Evolutionary conservation across 2,797 vertebrate species (phyloP), one percentile per base, ranked within the genome.

Genomic region (Champsocephalus esox): DNA sequence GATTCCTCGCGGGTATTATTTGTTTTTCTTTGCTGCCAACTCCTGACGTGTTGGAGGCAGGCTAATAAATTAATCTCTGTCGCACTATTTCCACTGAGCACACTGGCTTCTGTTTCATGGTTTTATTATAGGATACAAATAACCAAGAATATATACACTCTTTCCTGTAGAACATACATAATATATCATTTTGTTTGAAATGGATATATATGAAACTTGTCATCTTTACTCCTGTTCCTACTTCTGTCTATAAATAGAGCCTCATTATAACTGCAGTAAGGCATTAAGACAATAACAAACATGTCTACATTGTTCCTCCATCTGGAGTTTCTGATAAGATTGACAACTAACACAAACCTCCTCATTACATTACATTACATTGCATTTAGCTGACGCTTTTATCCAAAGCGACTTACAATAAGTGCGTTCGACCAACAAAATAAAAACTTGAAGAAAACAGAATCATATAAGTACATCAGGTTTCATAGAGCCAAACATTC

Each of bases 321-420:
- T 84, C 75, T 89, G 79, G 54, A 67, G 16, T 48, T 82, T 78
- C 58, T 79, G 72, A 76, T 80, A 74, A 78, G 76, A 75, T 55
- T 43, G 45, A 49, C 17, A 38, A 2, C 34, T 38, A 44, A 51
- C 12, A 73, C 10, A 28, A 28, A 28, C 28, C 28, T 28, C 28
- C 4, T 28, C 28, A 28, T 28, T 5, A 28, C 28, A 28, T 28
- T 28, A 28, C 28, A 28, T 28, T 28, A 28, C 4, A 28, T 28
- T 28, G 3, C 28, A 28, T 28, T 28, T 28, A 28, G 28, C 28
- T 28, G 28, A 28, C 1, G 4, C 4, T 28, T 28, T 28, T 28
- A 28, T 28, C 28, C 28, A 28, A 28, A 28, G 28, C 4, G 28
- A 28, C 28, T 5, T 5, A 28, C 28, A 28, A 28, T 28, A 28